Base-by-base conservation (phyloP, 1,140 invertebrate species). In the Oryzaephilus surinamensis region DNA sequence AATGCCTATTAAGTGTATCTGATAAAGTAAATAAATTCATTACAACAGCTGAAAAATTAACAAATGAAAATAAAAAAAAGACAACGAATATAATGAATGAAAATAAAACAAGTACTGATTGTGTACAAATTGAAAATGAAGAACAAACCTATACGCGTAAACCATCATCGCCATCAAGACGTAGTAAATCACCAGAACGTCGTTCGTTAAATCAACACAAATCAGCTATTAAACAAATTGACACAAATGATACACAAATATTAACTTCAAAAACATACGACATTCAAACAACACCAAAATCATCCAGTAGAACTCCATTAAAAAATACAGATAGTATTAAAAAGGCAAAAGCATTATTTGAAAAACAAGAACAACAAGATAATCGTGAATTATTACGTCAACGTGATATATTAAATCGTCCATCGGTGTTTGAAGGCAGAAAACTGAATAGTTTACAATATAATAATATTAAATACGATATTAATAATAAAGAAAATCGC, bases 261-360 rank as follows among this genome's bases (percentile, higher is more conserved):
- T n/a, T n/a, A n/a, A n/a, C n/a, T 11, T 3, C 10, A 14, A 26
- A n/a, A n/a, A n/a, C n/a, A n/a, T n/a, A n/a, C n/a, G n/a, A n/a
- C n/a, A n/a, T n/a, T n/a, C n/a, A n/a, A n/a, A n/a, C 23, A 3
- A 53, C 51, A 2, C 58, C 56, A 12, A 54, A 54, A 48, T 32
- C 51, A 13, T 36, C 28, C 7, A 48, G 50, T 14, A 44, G 38
- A 34, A 17, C 31, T 14, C 41, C 48, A 14, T 49, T 72, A 19
- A 66, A 66, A 20, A 74, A 69, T 44, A 73, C 66, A 17, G 73
- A 75, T 45, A 70, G 69, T 23, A 74, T 80, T 0, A 69, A 70
- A 36, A 76, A 74, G 57, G 74, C 76, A 0, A 77, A 76, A 59
- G 69, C 66, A 19, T 51, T 80, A 10, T 80, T 79, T 62, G 77